Evolutionary conservation across 2,888 invertebrate genomes (phyloP).

Genomic region (Deladenus siricidicola): DNA sequence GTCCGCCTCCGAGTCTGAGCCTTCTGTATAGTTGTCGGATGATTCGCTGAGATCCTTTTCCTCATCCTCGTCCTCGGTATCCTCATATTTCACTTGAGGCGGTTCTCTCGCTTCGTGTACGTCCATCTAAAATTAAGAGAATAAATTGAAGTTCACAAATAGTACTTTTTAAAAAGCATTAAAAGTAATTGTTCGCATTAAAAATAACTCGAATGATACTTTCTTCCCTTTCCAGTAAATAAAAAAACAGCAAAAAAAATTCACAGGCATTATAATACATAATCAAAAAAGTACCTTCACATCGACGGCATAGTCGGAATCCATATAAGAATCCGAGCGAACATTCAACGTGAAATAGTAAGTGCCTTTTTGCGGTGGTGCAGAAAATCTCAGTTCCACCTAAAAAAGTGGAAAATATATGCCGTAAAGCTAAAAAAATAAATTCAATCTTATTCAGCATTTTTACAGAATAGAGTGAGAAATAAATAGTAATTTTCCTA

Average conservation of each 20-base stretch:
- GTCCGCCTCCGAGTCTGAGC: slow-evolving; percentile 24
- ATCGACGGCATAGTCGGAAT: slow-evolving; percentile 87
- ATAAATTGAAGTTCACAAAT: neutral
- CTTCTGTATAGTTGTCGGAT: slow-evolving; percentile 25
- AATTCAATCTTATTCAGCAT: neutral
- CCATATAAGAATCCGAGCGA: slow-evolving; percentile 90
- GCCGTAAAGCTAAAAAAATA: neutral
- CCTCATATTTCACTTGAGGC: slow-evolving; percentile 24
- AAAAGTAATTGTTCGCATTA: no score
- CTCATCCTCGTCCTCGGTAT: slow-evolving; percentile 25
- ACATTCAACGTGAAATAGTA: slow-evolving; percentile 73
- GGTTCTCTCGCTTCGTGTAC: slow-evolving; percentile 26
- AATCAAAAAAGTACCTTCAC: slow-evolving; percentile 70
- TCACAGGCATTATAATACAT: no score
- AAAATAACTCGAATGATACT: no score
- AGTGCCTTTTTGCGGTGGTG: slow-evolving; percentile 82
- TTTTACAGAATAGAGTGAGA: neutral
- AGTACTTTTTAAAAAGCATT: neutral
- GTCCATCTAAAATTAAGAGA: slow-evolving; percentile 16
- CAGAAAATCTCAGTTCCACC: slow-evolving; percentile 83
- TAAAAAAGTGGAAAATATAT: no score
- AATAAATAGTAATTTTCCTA: slow-evolving; percentile 10
- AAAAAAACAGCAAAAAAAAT: no score
- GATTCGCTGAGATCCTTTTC: slow-evolving; percentile 15
- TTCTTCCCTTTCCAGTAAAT: no score